Evolutionary conservation across 2,113 vertebrate genomes (phyloP).

Genomic region (Petrocephalus zakoni): DNA sequence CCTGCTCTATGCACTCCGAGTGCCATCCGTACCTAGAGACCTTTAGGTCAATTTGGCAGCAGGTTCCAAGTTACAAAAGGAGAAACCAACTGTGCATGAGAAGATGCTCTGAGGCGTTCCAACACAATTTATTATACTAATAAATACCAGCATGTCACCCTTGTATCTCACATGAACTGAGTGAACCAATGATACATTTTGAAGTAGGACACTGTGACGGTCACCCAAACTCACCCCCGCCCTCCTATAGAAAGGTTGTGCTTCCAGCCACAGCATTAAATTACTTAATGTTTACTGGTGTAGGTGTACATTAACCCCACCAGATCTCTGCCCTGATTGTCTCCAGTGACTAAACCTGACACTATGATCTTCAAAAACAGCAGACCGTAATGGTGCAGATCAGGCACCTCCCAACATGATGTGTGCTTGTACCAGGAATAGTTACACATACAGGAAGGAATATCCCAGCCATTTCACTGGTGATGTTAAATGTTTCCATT

Average conservation of each 20-base stretch:
- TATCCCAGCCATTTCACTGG: background rate
- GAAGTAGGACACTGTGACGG: conserved; percentile 42
- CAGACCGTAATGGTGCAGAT: background rate
- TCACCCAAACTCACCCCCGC: conserved; percentile 34
- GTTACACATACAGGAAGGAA: background rate
- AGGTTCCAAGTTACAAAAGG: conserved; percentile 61
- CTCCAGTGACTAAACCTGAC: conserved; percentile 30
- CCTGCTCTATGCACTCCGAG: conserved; percentile 29
- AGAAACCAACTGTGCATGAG: conserved; percentile 53
- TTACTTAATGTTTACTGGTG: conserved; percentile 48
- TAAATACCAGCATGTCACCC: conserved; percentile 43
- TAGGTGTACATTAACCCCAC: conserved; percentile 44
- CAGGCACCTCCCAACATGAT: background rate
- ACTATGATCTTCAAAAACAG: conserved; percentile 33
- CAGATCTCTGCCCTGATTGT: conserved; percentile 19
- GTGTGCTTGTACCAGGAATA: background rate
- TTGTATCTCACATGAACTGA: conserved; percentile 53
- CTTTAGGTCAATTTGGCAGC: conserved; percentile 60
- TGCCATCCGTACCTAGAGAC: conserved; percentile 47
- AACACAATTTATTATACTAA: conserved; percentile 56
- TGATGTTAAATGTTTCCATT: background rate
- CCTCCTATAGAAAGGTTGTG: conserved; percentile 37
- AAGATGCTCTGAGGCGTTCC: conserved; percentile 41
- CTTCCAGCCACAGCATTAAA: conserved; percentile 43
- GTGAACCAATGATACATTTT: conserved; percentile 46